Base-by-base conservation (phyloP, 2,797 vertebrate species). In the Loriculus beryllinus region DNA sequence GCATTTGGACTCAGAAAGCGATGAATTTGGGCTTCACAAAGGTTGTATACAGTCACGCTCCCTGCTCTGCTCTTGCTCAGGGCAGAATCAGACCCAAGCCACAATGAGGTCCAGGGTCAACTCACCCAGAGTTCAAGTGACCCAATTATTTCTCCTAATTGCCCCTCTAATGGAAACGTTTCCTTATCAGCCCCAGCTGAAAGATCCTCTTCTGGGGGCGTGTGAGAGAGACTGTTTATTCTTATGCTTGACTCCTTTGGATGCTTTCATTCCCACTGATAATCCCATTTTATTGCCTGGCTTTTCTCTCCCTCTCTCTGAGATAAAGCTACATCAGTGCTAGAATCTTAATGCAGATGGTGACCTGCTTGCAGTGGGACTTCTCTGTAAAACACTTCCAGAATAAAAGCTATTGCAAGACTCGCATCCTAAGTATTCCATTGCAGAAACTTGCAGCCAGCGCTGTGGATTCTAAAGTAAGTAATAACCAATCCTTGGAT, bases 181-280 rank as follows among this genome's bases (percentile, higher is more conserved):
- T 70, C 59, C 37, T 88, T 82, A 64, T 84, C 71, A 85, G 48
- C 6, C 33, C 13, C 63, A 52, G 56, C 7, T 82, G 78, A 88
- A 96, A 92, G 65, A 79, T 74, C 17, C 21, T 71, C 23, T 89
- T 88, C 23, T 72, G 47, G 60, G 45, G 51, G 65, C 7, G 2
- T 75, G 52, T 80, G 47, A 86, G 80, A 88, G 39, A 86, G 21
- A 63, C 20, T 84, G 62, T 60, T 95, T 86, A 91, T 83, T 81
- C 39, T 91, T 92, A 60, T 9, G 45, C 23, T 91, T 82, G 56
- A 60, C 60, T 82, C 52, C 49, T 90, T 42, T 71, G n/a, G 68
- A 82, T 92, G 54, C 75, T 96, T 95, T 90, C 11, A 78, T 96
- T 93, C 93, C 48, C 64, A 91, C 70, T 80, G 39, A 92, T 75